phyloP scores from a whole-genome alignment of 2,113 vertebrate genomes.

The Cheirogaleus medius region DNA sequence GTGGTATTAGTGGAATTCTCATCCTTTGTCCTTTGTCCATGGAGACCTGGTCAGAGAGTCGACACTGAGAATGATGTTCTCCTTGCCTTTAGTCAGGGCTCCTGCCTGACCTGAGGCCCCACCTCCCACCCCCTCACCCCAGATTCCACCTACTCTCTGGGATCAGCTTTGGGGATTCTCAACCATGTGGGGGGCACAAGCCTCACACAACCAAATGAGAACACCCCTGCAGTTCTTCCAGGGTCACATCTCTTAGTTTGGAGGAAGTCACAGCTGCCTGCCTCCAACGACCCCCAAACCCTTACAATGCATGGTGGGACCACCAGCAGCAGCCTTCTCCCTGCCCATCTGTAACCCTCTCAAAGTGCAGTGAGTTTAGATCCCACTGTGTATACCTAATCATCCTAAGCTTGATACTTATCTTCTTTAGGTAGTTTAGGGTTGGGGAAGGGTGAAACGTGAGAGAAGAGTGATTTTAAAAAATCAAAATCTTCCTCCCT shows the following conservation, averaged over 20 bases:
- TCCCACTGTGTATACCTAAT: neutral
- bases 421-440: neutral
- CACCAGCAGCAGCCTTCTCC: neutral
- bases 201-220: neutral
- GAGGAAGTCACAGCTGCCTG: neutral
- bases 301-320: rapidly evolving
- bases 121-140: neutral
- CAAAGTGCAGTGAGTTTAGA: neutral
- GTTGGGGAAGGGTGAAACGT: neutral
- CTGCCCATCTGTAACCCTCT: neutral
- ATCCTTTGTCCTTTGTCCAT: neutral
- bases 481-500: neutral
- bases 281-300: neutral
- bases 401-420: neutral
- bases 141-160: neutral
- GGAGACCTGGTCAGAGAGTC: neutral
- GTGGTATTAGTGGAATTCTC: neutral
- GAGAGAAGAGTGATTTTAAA: neutral
- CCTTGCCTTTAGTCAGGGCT: neutral
- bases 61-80: neutral
- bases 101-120: neutral
- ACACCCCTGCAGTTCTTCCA: neutral
- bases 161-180: neutral
- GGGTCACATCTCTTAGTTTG: neutral
- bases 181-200: neutral